Conservation (phyloP, 2,888 invertebrate genomes). For the Xanthia togata region DNA sequence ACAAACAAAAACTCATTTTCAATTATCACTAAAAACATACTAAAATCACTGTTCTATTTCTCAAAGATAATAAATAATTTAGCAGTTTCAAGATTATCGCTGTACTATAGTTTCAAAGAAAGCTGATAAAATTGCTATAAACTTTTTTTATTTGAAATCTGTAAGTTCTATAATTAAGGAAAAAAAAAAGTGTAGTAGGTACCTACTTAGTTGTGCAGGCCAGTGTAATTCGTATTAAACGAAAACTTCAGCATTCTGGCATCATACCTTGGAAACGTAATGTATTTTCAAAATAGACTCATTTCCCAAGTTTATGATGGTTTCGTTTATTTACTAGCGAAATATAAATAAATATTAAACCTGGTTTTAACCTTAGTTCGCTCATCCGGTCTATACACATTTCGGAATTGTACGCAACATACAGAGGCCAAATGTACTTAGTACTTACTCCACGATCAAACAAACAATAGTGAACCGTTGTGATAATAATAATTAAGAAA, state of each 20-base stretch:
- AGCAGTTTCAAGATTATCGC: not conserved
- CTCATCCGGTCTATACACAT: constrained; percentile 11
- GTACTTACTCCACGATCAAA: constrained; percentile 13
- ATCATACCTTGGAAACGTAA: not conserved
- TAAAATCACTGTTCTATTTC: not conserved
- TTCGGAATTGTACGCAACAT: constrained; percentile 13
- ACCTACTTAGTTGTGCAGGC: too few relatives aligned
- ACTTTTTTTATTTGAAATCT: too few relatives aligned
- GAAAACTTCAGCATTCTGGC: not conserved
- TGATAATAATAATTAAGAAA: not conserved
- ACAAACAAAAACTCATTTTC: too few relatives aligned
- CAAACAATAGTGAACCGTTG: not conserved
- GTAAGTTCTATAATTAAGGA: too few relatives aligned
- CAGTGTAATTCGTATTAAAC: not conserved
- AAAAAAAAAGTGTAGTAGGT: too few relatives aligned
- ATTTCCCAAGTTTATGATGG: constrained; percentile 12
- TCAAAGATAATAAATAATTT: not conserved
- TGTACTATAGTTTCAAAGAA: too few relatives aligned
- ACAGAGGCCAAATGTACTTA: not conserved
- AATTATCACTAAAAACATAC: not conserved
- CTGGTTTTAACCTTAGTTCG: constrained; percentile 28
- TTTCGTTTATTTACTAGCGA: constrained; percentile 13
- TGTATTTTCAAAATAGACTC: constrained; percentile 16
- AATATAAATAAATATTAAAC: constrained; percentile 29
- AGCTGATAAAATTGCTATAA: too few relatives aligned